A percentile compares a stretch with the other conserved stretches of the same genome.
Evolutionary conservation across 2,113 vertebrate species (phyloP).

Genomic region (Phyllopteryx taeniolatus): DNA sequence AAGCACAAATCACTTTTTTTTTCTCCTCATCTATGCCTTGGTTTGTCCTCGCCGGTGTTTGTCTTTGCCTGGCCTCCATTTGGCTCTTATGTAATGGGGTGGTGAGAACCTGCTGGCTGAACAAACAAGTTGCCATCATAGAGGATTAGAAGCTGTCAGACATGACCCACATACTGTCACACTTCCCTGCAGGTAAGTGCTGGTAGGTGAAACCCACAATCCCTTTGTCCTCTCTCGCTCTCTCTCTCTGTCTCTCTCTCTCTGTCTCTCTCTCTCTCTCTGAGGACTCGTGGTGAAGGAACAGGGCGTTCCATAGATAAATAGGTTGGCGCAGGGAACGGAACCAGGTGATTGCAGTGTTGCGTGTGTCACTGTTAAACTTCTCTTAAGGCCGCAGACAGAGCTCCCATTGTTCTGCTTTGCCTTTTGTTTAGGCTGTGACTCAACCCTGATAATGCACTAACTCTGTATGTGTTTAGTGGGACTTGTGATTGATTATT

Average conservation of each 20-base stretch:
- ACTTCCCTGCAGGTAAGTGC: constrained; percentile 40
- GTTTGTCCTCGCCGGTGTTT: constrained; percentile 33
- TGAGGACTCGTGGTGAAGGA: constrained; percentile 15
- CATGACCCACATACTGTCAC: constrained; percentile 53
- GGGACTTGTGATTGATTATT: constrained; percentile 16
- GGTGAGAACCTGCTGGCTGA: constrained; percentile 69
- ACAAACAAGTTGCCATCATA: constrained; percentile 62
- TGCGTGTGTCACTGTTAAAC: constrained; percentile 27
- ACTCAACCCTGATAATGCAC: constrained; percentile 40
- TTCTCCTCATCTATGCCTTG: constrained; percentile 1
- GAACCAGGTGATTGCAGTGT: constrained; percentile 35
- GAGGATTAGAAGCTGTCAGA: constrained; percentile 52
- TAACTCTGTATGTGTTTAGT: constrained; percentile 15
- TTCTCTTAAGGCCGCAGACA: constrained; percentile 30
- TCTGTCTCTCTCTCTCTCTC: constrained; percentile 3
- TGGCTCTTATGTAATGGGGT: constrained; percentile 51
- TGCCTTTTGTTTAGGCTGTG: constrained; percentile 36
- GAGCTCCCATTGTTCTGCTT: constrained; percentile 42
- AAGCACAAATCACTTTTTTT: constrained; percentile 37
- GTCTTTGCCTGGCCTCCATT: constrained; percentile 44
- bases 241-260: not conserved
- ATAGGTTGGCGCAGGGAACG: constrained; percentile 19
- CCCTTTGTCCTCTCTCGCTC: not conserved
- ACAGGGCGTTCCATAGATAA: constrained; percentile 26
- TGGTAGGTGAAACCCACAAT: not conserved